Percentiles rank a stretch among this genome's conserved stretches.
These are phyloP conservation scores for Abrostola triplasia DNA, from an alignment of 2,888 invertebrate species.

Conservation along the genomic window DNA sequence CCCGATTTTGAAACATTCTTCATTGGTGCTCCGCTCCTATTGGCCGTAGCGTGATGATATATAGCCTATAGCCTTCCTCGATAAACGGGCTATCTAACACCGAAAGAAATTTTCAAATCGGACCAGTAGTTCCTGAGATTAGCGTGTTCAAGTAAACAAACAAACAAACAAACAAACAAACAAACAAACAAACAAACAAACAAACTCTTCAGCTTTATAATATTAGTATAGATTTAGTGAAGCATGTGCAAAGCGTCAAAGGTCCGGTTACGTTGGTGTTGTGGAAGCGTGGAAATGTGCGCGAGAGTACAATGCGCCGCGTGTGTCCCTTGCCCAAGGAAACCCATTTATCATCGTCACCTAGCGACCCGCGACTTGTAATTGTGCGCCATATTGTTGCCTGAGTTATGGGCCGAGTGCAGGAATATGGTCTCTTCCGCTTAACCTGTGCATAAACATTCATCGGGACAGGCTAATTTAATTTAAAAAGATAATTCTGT, in stretches of 20 bases:
- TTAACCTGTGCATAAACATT: slow-evolving; percentile 61
- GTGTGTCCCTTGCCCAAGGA: slow-evolving; percentile 79
- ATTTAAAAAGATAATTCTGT: slow-evolving; percentile 41
- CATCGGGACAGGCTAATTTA: slow-evolving; percentile 43
- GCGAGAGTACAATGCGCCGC: slow-evolving; percentile 64
- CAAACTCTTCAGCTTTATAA: too few relatives aligned
- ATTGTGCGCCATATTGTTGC: slow-evolving; percentile 86
- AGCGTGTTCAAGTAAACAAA: too few relatives aligned
- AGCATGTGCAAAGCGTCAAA: slow-evolving; percentile 44
- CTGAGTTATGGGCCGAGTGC: slow-evolving; percentile 79
- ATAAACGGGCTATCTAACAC: too few relatives aligned
- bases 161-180: too few relatives aligned
- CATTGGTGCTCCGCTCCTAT: too few relatives aligned
- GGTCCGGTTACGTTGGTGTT: slow-evolving; percentile 54
- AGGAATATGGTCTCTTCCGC: slow-evolving; percentile 78
- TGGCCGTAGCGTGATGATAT: too few relatives aligned
- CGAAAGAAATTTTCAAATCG: too few relatives aligned
- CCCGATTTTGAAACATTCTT: too few relatives aligned
- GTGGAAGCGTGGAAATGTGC: slow-evolving; percentile 56
- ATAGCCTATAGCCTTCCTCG: too few relatives aligned
- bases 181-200: too few relatives aligned
- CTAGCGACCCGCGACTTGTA: slow-evolving; percentile 78
- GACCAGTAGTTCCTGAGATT: too few relatives aligned
- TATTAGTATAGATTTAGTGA: too few relatives aligned
- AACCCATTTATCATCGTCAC: slow-evolving; percentile 86